phyloP scores from a whole-genome alignment of 1,140 invertebrate species.

The Akabosia matsudoensis region DNA sequence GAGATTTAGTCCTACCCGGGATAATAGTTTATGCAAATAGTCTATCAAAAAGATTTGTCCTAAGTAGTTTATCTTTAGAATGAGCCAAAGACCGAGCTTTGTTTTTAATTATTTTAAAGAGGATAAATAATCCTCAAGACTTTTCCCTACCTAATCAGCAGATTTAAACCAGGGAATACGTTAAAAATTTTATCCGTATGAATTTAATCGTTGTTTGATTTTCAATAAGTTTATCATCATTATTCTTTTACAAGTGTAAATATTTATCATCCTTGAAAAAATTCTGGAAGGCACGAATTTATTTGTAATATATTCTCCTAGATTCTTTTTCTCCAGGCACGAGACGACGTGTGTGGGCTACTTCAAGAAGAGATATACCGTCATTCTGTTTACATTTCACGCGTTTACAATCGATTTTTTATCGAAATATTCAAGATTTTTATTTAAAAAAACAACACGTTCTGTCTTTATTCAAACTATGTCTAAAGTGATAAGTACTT shows the following conservation, averaged over 20 bases:
- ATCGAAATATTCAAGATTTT: neutral
- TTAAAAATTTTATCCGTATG: neutral
- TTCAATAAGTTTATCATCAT: neutral
- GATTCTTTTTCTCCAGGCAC: neutral
- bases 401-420: neutral
- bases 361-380: neutral
- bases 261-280: neutral
- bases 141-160: too few species aligned
- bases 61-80: too few species aligned
- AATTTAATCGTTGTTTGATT: neutral
- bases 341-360: neutral
- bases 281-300: constrained; percentile 17
- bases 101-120: too few species aligned
- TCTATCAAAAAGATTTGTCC: too few species aligned
- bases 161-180: too few species aligned
- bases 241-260: neutral
- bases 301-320: constrained; percentile 19
- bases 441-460: neutral
- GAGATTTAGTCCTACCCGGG: too few species aligned
- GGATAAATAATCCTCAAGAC: too few species aligned
- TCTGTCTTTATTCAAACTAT: neutral
- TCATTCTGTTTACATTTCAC: neutral
- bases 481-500: too few species aligned
- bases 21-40: too few species aligned
- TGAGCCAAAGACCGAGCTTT: too few species aligned